Conservation (phyloP, 1,140 invertebrate genomes). For the Saccostrea cuccullata region DNA sequence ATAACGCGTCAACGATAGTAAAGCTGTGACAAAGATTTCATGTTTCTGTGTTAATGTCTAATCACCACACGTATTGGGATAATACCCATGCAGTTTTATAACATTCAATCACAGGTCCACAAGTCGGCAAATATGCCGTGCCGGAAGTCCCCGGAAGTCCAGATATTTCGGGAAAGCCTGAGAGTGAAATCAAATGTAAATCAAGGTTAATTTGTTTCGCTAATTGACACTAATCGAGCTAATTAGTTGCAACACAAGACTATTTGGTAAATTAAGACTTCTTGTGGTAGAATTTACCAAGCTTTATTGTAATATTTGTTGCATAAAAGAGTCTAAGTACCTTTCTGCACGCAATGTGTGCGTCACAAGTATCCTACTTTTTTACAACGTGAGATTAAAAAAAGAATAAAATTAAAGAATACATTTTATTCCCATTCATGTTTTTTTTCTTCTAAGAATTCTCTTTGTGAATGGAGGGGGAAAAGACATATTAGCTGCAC, state of each 20-base stretch:
- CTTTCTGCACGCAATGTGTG: constrained; percentile 7
- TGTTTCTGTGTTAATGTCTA: constrained; percentile 23
- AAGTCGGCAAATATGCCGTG: neutral
- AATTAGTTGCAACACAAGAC: constrained; percentile 13
- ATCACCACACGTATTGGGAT: neutral
- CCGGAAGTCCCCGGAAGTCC: neutral
- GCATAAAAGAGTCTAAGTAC: neutral
- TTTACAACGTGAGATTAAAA: neutral
- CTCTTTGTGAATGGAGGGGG: too few species aligned
- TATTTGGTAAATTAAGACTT: neutral
- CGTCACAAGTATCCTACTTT: neutral
- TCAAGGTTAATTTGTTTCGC: constrained; percentile 27
- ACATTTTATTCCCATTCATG: too few species aligned
- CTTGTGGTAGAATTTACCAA: neutral
- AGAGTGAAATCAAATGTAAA: constrained; percentile 31
- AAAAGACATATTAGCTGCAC: too few species aligned
- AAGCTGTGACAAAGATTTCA: neutral
- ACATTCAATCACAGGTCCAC: neutral
- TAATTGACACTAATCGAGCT: constrained; percentile 34
- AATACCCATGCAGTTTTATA: constrained; percentile 23
- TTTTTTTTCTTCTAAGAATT: too few species aligned
- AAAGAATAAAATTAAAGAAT: neutral
- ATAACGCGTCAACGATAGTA: neutral
- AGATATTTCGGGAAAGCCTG: constrained; percentile 5
- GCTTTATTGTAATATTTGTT: neutral